Evolutionary conservation across 2,888 invertebrate species (phyloP).

Genomic region (Caenorhabditis zanzibari): DNA sequence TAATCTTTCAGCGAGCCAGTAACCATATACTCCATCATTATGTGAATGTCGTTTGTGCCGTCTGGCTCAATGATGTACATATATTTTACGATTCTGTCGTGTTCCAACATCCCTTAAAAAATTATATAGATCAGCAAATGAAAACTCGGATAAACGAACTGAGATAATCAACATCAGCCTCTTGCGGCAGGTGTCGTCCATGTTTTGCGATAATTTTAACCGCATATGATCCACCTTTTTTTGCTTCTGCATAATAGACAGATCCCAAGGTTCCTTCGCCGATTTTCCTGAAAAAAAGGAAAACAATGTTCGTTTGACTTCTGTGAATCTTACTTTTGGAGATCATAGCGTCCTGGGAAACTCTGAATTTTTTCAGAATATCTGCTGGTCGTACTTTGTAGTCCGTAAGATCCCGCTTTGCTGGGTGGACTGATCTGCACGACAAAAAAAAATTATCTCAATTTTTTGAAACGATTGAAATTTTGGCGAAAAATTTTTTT

Average conservation of each 20-base stretch:
- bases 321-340: slow-evolving; percentile 28
- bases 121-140: neutral
- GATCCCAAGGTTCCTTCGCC: slow-evolving; percentile 59
- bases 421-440: slow-evolving; percentile 36
- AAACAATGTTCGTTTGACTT: too few species aligned
- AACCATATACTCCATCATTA: slow-evolving; percentile 86
- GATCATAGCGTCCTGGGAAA: slow-evolving; percentile 40
- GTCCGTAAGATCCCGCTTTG: slow-evolving; percentile 43
- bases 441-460: neutral
- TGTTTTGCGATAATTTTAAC: slow-evolving; percentile 56
- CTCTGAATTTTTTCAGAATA: slow-evolving; percentile 46
- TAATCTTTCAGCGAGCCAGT: slow-evolving; percentile 85
- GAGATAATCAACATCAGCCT: slow-evolving; percentile 61
- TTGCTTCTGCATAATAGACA: slow-evolving; percentile 42
- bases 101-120: slow-evolving; percentile 42
- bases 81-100: slow-evolving; percentile 61
- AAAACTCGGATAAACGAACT: slow-evolving; percentile 30
- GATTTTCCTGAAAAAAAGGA: slow-evolving; percentile 19
- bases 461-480: neutral
- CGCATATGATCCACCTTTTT: slow-evolving; percentile 52
- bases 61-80: slow-evolving; percentile 56
- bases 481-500: neutral
- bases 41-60: slow-evolving; percentile 73
- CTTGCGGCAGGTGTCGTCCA: slow-evolving; percentile 49
- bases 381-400: slow-evolving; percentile 53